Evolutionary conservation across 2,888 invertebrate species (phyloP).

Genomic region (Carabus problematicus): DNA sequence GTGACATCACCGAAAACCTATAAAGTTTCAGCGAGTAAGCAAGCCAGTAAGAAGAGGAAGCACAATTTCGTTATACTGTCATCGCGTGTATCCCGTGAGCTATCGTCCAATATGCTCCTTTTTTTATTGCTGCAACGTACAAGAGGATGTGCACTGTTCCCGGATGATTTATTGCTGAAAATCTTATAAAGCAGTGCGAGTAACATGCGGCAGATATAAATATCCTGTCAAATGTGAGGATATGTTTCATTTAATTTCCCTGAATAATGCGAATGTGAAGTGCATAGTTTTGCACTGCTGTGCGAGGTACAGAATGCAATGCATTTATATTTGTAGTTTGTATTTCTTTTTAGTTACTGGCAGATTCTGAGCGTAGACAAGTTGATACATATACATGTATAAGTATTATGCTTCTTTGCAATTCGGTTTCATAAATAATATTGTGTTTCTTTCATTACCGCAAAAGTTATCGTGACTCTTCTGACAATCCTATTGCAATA

Average conservation of each 20-base stretch:
- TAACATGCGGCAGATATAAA: conserved; percentile 33
- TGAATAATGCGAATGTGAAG: conserved; percentile 37
- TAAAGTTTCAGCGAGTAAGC: background rate
- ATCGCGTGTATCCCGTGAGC: conserved; percentile 1
- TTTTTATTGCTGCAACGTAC: conserved; percentile 4
- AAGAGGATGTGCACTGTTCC: background rate
- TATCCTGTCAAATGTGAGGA: conserved; percentile 38
- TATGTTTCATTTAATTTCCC: conserved; percentile 38
- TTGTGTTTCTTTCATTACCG: no score
- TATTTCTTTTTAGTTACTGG: no score
- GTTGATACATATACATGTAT: conserved; percentile 7
- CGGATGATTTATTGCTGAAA: conserved; percentile 35
- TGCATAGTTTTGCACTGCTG: conserved; percentile 10
- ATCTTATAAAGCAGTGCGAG: conserved; percentile 30
- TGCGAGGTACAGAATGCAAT: background rate
- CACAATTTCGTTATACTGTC: conserved; percentile 3
- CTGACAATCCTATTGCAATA: no score
- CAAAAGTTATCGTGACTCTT: no score
- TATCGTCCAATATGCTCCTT: background rate
- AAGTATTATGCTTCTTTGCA: background rate
- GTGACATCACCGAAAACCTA: background rate
- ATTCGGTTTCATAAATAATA: background rate
- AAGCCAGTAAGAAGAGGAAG: background rate
- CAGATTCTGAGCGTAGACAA: no score
- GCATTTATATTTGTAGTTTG: no score